phyloP scores from a whole-genome alignment of 2,888 invertebrate species.

The Clunio marinus region DNA sequence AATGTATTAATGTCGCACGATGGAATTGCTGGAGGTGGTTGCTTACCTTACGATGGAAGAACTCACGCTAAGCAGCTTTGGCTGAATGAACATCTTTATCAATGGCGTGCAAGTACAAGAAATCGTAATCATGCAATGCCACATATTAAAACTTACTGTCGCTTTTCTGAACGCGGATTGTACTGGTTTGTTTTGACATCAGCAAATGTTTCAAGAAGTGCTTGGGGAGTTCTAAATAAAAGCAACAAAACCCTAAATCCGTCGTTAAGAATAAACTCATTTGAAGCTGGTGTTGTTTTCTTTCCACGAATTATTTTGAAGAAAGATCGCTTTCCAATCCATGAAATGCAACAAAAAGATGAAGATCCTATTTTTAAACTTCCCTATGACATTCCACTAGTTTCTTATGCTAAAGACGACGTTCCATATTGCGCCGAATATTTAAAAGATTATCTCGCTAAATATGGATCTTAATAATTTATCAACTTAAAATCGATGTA shows the following conservation, averaged over 20 bases:
- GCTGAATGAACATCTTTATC: conserved; percentile 70
- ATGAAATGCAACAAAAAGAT: conserved; percentile 39
- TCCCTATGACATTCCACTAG: conserved; percentile 78
- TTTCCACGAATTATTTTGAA: conserved; percentile 78
- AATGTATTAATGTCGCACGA: conserved; percentile 84
- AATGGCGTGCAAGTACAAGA: conserved; percentile 73
- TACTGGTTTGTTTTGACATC: conserved; percentile 84
- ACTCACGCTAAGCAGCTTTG: conserved; percentile 80
- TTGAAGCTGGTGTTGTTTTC: conserved; percentile 87
- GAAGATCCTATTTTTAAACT: conserved; percentile 46
- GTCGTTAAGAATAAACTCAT: conserved; percentile 70
- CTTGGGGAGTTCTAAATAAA: conserved; percentile 78
- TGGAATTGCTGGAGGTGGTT: conserved; percentile 78
- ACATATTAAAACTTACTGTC: conserved; percentile 87
- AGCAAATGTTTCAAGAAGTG: conserved; percentile 94
- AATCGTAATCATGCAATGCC: conserved; percentile 83
- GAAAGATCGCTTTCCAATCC: conserved; percentile 41
- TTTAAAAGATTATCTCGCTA: conserved; percentile 44
- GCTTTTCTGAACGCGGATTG: conserved; percentile 64
- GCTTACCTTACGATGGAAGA: conserved; percentile 77
- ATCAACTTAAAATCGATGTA: background rate
- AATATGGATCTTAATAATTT: background rate
- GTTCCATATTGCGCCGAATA: conserved; percentile 66
- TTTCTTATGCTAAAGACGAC: conserved; percentile 65
- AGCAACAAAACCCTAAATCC: conserved; percentile 55